Conservation (phyloP, 1,140 invertebrate species). For the Campoletis sonorensis region DNA sequence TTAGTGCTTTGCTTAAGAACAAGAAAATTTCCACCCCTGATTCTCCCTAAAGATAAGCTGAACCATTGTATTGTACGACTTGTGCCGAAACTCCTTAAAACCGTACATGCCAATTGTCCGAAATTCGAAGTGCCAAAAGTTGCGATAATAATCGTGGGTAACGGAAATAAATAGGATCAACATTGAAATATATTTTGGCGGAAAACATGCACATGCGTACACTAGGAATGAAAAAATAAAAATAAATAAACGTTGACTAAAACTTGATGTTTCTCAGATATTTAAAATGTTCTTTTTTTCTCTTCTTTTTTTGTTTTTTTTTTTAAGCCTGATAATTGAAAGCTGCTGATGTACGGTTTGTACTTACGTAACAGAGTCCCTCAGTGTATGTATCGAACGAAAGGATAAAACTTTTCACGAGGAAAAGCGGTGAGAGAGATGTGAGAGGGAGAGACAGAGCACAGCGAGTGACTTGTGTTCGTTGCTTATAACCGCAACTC, state of each 20-base stretch:
- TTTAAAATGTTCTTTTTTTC: background rate
- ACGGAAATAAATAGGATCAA: background rate
- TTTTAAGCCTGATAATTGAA: constrained; percentile 15
- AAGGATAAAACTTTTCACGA: constrained; percentile 22
- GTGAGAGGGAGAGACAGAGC: constrained; percentile 66
- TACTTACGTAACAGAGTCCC: constrained; percentile 18
- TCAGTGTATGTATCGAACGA: constrained; percentile 21
- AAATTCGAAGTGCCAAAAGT: background rate
- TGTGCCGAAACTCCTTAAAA: too few species aligned
- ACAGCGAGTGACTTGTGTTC: constrained; percentile 72
- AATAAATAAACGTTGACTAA: background rate
- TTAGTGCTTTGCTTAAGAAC: too few species aligned
- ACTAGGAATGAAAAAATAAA: background rate
- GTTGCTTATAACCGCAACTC: constrained; percentile 69
- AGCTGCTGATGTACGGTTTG: constrained; percentile 33
- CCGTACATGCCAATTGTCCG: background rate
- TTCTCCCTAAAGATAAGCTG: too few species aligned
- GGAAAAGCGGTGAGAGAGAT: constrained; percentile 48
- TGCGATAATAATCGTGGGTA: background rate
- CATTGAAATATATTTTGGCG: background rate
- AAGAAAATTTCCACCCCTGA: too few species aligned
- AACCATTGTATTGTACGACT: too few species aligned
- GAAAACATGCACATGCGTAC: background rate
- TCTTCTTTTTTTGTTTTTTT: constrained; percentile 21
- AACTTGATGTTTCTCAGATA: background rate